These are phyloP conservation scores for Aphaenogaster ashmeadi DNA, from an alignment of 1,140 invertebrate species.

Conservation along the genomic window DNA sequence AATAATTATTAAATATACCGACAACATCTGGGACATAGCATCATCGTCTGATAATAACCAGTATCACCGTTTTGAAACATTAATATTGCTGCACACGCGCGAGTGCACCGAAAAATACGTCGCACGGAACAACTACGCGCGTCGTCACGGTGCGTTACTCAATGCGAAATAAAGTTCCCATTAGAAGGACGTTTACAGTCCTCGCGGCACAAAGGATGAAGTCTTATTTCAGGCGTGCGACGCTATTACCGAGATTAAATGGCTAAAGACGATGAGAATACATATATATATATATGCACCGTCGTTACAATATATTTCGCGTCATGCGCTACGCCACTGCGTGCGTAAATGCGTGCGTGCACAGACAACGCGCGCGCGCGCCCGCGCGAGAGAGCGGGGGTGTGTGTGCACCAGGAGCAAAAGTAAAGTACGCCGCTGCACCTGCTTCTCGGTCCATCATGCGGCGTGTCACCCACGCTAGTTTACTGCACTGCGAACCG, in stretches of 20 bases:
- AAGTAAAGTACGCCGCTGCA: slow-evolving; percentile 82
- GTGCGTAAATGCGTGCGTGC: slow-evolving; percentile 68
- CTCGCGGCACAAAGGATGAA: slow-evolving; percentile 25
- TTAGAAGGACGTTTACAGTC: slow-evolving; percentile 57
- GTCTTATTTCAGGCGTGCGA: slow-evolving; percentile 44
- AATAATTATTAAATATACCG: slow-evolving; percentile 12
- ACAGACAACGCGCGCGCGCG: slow-evolving; percentile 16
- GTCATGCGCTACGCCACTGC: slow-evolving; percentile 68
- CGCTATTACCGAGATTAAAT: slow-evolving; percentile 60
- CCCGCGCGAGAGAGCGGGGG: slow-evolving; percentile 31
- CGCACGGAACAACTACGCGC: slow-evolving; percentile 5
- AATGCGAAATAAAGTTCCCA: slow-evolving; percentile 57
- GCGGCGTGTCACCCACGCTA: slow-evolving; percentile 86
- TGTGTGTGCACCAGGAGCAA: slow-evolving; percentile 70
- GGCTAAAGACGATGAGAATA: slow-evolving; percentile 44
- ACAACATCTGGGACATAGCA: not conserved
- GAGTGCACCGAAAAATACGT: slow-evolving; percentile 34
- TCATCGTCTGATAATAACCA: not conserved
- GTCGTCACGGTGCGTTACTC: slow-evolving; percentile 40
- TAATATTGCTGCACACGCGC: slow-evolving; percentile 6
- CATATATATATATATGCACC: not conserved
- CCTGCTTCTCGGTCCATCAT: slow-evolving; percentile 86
- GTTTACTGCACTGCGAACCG: slow-evolving; percentile 85
- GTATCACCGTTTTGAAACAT: not conserved
- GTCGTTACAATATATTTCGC: slow-evolving; percentile 50